Evolutionary conservation across 1,140 invertebrate genomes (phyloP).

Genomic region (Brachystomella parvula): DNA sequence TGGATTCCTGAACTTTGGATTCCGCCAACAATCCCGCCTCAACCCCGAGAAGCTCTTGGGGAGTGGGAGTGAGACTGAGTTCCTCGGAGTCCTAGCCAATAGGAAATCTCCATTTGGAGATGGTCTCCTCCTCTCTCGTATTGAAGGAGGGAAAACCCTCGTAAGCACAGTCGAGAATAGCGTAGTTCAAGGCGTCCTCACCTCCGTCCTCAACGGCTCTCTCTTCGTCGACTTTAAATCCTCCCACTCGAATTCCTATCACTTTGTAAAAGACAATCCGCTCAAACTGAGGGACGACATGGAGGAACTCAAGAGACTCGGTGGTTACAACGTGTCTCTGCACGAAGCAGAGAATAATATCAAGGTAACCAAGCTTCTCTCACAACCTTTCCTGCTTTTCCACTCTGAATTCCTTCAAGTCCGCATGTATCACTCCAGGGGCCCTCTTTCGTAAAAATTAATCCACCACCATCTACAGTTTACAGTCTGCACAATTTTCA

Average conservation of each 20-base stretch:
- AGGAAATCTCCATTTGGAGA: conserved; percentile 70
- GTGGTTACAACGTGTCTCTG: conserved; percentile 86
- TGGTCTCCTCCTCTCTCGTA: conserved; percentile 75
- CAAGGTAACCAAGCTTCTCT: conserved; percentile 22
- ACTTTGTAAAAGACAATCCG: conserved; percentile 87
- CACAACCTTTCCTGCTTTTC: neutral
- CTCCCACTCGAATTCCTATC: conserved; percentile 83
- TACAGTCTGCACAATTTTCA: too few species aligned
- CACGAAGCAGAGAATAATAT: conserved; percentile 74
- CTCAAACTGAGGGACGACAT: conserved; percentile 79
- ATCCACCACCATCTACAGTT: too few species aligned
- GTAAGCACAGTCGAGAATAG: conserved; percentile 78
- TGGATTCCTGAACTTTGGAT: conserved; percentile 74
- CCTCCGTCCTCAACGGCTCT: conserved; percentile 87
- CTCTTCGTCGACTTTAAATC: conserved; percentile 85
- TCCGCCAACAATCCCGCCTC: conserved; percentile 69
- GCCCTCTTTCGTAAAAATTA: too few species aligned
- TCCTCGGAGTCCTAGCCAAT: conserved; percentile 69
- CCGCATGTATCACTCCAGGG: too few species aligned
- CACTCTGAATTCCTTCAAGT: neutral
- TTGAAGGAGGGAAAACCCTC: conserved; percentile 62
- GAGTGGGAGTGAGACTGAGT: conserved; percentile 55
- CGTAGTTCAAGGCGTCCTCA: conserved; percentile 83
- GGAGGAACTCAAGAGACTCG: conserved; percentile 71
- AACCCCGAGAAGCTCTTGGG: conserved; percentile 51